Evolutionary conservation across 1,140 invertebrate species (phyloP).

Genomic region (Apis cerana): DNA sequence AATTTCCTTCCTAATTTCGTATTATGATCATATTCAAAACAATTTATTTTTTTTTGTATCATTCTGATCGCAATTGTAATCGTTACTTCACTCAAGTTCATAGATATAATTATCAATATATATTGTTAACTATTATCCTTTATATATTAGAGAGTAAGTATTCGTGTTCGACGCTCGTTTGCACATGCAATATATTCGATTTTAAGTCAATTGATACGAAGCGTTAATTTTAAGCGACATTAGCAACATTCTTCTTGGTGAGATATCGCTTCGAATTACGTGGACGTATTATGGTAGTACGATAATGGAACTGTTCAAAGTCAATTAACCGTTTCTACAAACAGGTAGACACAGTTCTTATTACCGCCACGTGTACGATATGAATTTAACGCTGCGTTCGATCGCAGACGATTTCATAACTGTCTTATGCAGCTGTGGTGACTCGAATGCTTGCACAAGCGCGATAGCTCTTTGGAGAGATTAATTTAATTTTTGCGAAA

Average conservation of each 20-base stretch:
- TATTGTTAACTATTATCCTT: slow-evolving; percentile 39
- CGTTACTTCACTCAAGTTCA: too few species aligned
- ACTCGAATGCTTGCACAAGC: neutral
- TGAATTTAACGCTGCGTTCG: neutral
- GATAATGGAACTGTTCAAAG: slow-evolving; percentile 21
- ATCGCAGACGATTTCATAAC: neutral
- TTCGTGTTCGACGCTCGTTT: slow-evolving; percentile 33
- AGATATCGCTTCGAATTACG: slow-evolving; percentile 20
- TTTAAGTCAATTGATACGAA: slow-evolving; percentile 36
- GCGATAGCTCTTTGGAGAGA: neutral
- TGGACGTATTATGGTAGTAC: slow-evolving; percentile 25
- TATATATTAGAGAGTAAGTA: slow-evolving; percentile 31
- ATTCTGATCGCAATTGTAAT: too few species aligned
- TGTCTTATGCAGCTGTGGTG: neutral
- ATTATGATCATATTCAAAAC: neutral
- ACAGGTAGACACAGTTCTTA: slow-evolving; percentile 29
- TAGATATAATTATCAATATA: neutral
- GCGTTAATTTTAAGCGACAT: slow-evolving; percentile 2
- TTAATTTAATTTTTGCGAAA: too few species aligned
- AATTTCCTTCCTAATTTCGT: too few species aligned
- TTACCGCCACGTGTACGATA: slow-evolving; percentile 22
- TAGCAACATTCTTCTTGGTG: slow-evolving; percentile 28
- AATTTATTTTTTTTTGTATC: neutral
- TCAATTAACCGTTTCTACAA: slow-evolving; percentile 27
- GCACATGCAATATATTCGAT: neutral